These are phyloP conservation scores for Amphiprion percula DNA, from an alignment of 2,113 vertebrate genomes.

Conservation along the genomic window DNA sequence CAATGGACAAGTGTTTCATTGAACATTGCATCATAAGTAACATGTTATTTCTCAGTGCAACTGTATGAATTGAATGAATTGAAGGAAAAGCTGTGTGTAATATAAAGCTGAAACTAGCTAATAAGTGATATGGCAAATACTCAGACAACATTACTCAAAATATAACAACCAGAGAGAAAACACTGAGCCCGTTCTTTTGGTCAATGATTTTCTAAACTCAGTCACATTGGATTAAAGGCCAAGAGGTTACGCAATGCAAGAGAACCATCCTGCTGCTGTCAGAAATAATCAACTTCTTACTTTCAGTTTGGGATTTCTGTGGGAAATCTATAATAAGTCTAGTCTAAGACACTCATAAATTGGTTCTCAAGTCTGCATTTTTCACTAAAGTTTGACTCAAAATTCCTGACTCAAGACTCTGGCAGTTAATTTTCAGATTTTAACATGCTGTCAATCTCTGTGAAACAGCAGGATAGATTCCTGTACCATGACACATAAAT, in stretches of 20 bases:
- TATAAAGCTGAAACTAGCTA: neutral
- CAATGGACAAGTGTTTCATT: too few relatives aligned
- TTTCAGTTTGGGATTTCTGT: neutral
- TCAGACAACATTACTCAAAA: constrained; percentile 7
- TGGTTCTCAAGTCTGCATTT: neutral
- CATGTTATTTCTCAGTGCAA: too few relatives aligned
- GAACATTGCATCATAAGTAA: neutral
- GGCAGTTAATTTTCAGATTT: neutral
- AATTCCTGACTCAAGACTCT: neutral
- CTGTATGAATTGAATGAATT: too few relatives aligned
- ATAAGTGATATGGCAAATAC: neutral
- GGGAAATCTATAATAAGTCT: neutral
- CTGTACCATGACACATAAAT: neutral
- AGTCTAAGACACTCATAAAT: neutral
- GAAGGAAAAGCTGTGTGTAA: too few relatives aligned
- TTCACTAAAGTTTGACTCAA: neutral
- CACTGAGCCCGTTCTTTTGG: neutral
- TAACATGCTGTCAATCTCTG: neutral
- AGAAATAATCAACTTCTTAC: neutral
- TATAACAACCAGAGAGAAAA: constrained; percentile 2
- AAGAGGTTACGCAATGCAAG: neutral
- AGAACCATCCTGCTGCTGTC: neutral
- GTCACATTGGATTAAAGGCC: neutral
- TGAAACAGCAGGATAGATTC: neutral
- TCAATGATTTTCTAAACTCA: constrained; percentile 11